These are phyloP conservation scores for Incurvaria masculella DNA, from an alignment of 2,888 invertebrate species.

Conservation along the genomic window DNA sequence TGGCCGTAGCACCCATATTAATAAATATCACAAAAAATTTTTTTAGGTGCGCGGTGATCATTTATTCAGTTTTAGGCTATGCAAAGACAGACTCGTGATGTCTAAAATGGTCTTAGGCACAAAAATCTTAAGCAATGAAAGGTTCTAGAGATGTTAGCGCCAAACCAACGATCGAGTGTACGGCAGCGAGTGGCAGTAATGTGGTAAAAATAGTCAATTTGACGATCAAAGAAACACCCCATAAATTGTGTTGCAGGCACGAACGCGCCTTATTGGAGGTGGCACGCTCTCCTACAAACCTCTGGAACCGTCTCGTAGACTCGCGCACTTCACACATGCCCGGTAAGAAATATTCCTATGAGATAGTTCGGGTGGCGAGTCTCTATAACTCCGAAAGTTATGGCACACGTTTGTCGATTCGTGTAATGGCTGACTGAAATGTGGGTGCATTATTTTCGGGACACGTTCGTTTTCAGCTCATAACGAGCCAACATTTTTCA, in stretches of 20 bases:
- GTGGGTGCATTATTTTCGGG: neutral
- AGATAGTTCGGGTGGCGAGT: neutral
- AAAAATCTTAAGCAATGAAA: no score
- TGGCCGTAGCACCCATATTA: no score
- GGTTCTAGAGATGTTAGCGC: no score
- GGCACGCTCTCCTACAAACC: neutral
- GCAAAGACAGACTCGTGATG: no score
- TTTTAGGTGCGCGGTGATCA: no score
- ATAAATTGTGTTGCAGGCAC: neutral
- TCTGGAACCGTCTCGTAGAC: no score
- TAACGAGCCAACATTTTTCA: no score
- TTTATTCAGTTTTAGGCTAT: no score
- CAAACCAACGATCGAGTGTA: no score
- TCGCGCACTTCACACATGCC: neutral
- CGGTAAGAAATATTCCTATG: neutral
- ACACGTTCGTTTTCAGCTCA: neutral
- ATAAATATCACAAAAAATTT: no score
- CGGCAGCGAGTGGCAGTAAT: neutral
- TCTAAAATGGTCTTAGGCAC: no score
- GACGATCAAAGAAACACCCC: neutral
- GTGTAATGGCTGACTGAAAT: neutral
- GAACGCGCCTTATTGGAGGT: neutral
- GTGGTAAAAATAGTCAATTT: neutral
- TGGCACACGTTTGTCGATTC: neutral
- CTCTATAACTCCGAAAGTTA: neutral